Evolutionary conservation across 1,140 invertebrate genomes (phyloP), one percentile per base, ranked within the genome.

Genomic region (Pogonomyrmex californicus): DNA sequence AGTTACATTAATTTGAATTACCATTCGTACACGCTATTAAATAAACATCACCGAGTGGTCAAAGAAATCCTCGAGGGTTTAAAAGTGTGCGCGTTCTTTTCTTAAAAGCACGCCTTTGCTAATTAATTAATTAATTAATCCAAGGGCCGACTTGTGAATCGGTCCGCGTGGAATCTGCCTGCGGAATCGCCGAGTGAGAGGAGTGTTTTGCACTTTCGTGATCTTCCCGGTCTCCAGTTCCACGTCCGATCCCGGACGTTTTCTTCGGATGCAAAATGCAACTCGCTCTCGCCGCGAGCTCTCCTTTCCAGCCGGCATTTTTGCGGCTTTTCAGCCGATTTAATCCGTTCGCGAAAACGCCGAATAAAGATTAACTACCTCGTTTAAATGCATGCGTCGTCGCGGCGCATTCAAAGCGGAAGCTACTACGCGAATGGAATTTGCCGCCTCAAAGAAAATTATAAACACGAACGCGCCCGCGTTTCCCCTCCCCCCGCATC

Each of bases 371-470:
- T 88, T 90, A 90, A 91, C 89, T 79, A 82, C 14, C 89, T 88
- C 86, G 89, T 90, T 90, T 88, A 90, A 90, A 90, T 90, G 88
- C 89, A 90, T 91, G 85, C 89, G 86, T 91, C 88, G 89, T 86
- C 87, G 85, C 79, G 82, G 79, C 86, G 89, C 76, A 91, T 90
- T 83, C 77, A 86, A 77, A 90, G 89, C 58, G 41, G 44, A 66
- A 68, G 41, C 17, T 47, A n/a, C 17, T 47, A n/a, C 60, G 33
- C 71, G 51, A 83, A 88, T 70, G 77, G 65, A 88, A 79, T 86
- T 87, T 85, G 58, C 82, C 56, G 58, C 78, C 81, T 85, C 86
- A 86, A 86, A 87, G 86, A 81, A 87, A 86, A 90, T 90, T 81
- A 86, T 90, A 49, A 86, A 77, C 68, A n/a, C 62, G 51, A 88